Percentiles rank a stretch among this genome's conserved stretches.
phyloP scores from a whole-genome alignment of 2,888 invertebrate genomes.

The Apamea epomidion region DNA sequence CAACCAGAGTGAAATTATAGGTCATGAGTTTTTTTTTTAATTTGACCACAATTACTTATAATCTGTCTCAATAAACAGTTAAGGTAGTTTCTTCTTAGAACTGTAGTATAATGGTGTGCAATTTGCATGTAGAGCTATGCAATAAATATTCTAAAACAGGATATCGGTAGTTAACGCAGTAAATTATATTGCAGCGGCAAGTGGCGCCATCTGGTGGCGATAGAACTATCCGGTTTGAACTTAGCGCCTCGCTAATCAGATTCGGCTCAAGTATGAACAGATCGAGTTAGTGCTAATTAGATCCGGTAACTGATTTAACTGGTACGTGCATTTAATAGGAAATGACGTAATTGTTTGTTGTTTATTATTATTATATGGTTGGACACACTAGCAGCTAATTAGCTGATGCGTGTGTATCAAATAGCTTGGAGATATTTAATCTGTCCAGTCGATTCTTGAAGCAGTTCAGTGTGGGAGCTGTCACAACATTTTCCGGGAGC shows the following conservation, averaged over 20 bases:
- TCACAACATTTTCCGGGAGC: background rate
- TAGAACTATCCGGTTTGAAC: slow-evolving; percentile 32
- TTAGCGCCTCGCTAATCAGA: slow-evolving; percentile 39
- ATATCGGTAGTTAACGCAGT: slow-evolving; percentile 23
- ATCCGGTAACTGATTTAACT: slow-evolving; percentile 32
- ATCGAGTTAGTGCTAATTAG: slow-evolving; percentile 54
- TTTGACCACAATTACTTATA: background rate
- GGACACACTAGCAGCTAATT: background rate
- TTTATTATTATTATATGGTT: background rate
- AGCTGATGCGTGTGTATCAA: background rate
- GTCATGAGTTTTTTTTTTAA: background rate
- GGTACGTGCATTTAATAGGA: slow-evolving; percentile 16
- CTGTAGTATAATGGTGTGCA: background rate
- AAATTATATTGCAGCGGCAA: slow-evolving; percentile 28
- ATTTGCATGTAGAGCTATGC: background rate
- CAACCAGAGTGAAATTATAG: background rate
- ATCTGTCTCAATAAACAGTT: background rate
- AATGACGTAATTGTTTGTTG: slow-evolving; percentile 16
- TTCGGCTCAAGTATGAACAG: slow-evolving; percentile 46
- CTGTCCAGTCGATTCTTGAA: background rate
- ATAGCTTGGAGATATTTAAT: background rate
- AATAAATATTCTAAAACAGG: slow-evolving; percentile 14
- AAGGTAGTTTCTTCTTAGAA: background rate
- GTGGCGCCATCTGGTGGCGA: slow-evolving; percentile 36
- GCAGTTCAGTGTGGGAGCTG: background rate